These are phyloP conservation scores for Etheostoma perlongum DNA, from an alignment of 2,797 vertebrate genomes.

Conservation along the genomic window DNA sequence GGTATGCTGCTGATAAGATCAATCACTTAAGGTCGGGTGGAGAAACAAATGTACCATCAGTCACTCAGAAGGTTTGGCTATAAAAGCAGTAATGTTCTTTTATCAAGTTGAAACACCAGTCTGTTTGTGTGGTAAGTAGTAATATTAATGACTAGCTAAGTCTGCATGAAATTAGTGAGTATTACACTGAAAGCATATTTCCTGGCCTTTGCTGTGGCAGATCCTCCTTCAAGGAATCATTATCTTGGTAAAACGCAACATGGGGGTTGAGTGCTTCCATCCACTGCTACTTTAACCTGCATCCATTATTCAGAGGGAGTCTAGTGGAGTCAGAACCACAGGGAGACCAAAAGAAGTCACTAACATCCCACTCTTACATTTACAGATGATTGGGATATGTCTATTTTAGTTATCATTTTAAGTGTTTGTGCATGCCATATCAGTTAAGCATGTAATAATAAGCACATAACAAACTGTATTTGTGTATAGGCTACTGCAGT, in stretches of 20 bases:
- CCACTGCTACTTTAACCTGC: conserved; percentile 68
- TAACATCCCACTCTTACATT: conserved; percentile 47
- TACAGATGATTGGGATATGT: conserved; percentile 33
- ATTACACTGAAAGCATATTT: conserved; percentile 36
- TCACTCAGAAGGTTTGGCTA: conserved; percentile 23
- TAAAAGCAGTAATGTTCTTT: conserved; percentile 16
- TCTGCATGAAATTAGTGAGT: conserved; percentile 38
- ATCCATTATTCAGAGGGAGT: conserved; percentile 74
- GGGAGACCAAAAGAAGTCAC: conserved; percentile 34
- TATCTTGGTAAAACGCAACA: conserved; percentile 69
- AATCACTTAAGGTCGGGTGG: neutral
- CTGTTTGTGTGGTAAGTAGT: conserved; percentile 12
- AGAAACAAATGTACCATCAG: conserved; percentile 5
- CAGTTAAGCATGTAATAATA: no score
- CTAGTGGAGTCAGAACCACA: conserved; percentile 47
- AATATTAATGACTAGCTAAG: conserved; percentile 25
- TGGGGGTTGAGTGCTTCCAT: conserved; percentile 62
- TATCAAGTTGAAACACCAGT: conserved; percentile 15
- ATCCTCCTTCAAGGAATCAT: conserved; percentile 64
- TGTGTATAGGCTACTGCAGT: no score
- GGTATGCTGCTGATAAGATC: conserved; percentile 66
- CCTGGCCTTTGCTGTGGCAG: conserved; percentile 37
- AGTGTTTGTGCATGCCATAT: neutral
- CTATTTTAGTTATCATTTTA: conserved; percentile 21
- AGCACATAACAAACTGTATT: no score